phyloP scores from a whole-genome alignment of 2,888 invertebrate species.

The Eumerus sabulonum region DNA sequence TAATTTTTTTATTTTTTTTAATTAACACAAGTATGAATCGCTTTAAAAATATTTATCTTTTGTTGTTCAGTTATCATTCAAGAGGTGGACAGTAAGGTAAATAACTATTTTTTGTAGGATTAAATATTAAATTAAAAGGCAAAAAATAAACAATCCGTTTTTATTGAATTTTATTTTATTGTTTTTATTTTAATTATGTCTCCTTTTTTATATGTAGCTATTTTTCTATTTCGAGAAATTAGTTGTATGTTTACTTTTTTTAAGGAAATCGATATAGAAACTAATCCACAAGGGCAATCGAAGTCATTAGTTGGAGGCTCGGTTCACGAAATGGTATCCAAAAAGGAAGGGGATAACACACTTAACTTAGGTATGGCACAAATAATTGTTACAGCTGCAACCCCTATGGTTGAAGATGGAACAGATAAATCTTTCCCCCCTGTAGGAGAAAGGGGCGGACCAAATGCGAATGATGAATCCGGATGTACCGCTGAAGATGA shows the following conservation, averaged over 20 bases:
- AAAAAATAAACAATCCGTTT: too few relatives aligned
- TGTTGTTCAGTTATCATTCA: slow-evolving; percentile 76
- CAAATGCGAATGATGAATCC: slow-evolving; percentile 70
- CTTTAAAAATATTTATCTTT: slow-evolving; percentile 57
- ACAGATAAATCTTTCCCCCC: slow-evolving; percentile 88
- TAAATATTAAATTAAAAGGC: neutral
- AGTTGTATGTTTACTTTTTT: slow-evolving; percentile 45
- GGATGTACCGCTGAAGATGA: slow-evolving; percentile 29
- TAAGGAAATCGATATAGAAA: slow-evolving; percentile 76
- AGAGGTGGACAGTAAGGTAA: slow-evolving; percentile 78
- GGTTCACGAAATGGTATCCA: slow-evolving; percentile 59
- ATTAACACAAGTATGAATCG: neutral
- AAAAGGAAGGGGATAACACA: slow-evolving; percentile 79
- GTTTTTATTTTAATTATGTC: neutral
- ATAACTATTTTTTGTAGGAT: slow-evolving; percentile 11
- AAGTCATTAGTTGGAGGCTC: slow-evolving; percentile 70
- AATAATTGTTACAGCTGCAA: slow-evolving; percentile 95
- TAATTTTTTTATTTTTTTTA: too few relatives aligned
- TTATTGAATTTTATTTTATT: neutral
- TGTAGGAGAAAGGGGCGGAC: slow-evolving; percentile 75
- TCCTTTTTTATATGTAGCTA: too few relatives aligned
- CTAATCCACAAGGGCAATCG: slow-evolving; percentile 73
- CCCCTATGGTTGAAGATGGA: slow-evolving; percentile 93
- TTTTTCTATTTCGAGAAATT: neutral
- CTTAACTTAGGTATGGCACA: slow-evolving; percentile 90